Percentiles rank a stretch among this genome's conserved stretches.
Conservation (phyloP, 2,113 vertebrate species). For the Oostethus manadensis region DNA sequence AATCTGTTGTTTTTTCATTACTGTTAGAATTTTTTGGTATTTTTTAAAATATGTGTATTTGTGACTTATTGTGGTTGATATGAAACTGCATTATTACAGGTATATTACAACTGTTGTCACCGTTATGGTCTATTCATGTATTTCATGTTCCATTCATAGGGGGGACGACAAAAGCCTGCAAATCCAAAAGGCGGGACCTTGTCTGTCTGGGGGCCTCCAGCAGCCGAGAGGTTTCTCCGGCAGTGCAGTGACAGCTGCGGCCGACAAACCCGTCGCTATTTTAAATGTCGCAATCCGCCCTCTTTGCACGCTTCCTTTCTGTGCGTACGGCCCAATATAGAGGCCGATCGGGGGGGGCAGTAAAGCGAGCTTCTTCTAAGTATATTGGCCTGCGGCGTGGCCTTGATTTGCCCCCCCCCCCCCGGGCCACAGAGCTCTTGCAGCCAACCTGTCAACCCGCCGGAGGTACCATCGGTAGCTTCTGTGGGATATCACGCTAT, state of each 20-base stretch:
- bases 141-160: no score
- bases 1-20: no score
- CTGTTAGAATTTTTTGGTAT: no score
- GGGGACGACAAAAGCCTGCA: neutral
- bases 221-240: constrained; percentile 4
- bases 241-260: constrained; percentile 52
- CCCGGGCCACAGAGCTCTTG: constrained; percentile 1
- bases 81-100: no score
- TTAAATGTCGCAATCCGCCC: constrained; percentile 47
- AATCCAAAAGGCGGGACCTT: neutral
- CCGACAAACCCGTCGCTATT: constrained; percentile 53
- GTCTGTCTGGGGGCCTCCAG: neutral
- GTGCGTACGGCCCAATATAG: constrained; percentile 61
- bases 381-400: constrained; percentile 23
- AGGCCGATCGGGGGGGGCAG: constrained; percentile 35
- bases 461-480: constrained; percentile 24
- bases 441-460: constrained; percentile 29
- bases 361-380: constrained; percentile 14
- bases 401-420: constrained; percentile 13
- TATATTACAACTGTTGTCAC: no score
- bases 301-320: constrained; percentile 55
- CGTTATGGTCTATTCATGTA: no score
- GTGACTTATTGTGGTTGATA: no score
- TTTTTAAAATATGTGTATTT: no score
- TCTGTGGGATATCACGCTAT: constrained; percentile 24